Base-by-base conservation (phyloP, 2,113 vertebrate species). In the Agelaius phoeniceus region DNA sequence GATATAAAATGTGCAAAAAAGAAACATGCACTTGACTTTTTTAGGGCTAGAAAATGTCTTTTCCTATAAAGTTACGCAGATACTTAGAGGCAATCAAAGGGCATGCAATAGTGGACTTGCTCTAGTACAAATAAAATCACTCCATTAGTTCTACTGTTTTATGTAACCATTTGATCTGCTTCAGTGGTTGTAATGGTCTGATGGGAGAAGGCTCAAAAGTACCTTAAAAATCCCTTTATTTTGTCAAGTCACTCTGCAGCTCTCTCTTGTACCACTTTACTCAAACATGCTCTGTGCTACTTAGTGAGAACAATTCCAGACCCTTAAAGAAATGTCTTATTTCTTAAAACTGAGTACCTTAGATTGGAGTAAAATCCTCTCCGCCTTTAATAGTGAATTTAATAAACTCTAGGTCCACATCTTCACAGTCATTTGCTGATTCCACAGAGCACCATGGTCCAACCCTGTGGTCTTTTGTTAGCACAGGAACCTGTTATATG, bases 231-330 rank as follows among this genome's bases (percentile, higher is more conserved):
- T 73, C 26, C 54, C 54, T 66, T 63, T 49, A 37, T 82, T 89
- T 73, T 87, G 90, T 58, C 85, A 85, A 82, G 90, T 88, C 79
- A 84, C 65, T 61, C 57, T 80, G 90, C 46, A 85, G 72, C 26
- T 67, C 30, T 44, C 28, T 85, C 68, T 43, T 72, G 39, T 65
- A 61, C 9, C 41, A 28, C 49, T 76, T 84, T 37, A 44, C 41
- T 76, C 68, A 69, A 37, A 92, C 28, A 23, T 12, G 15, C 28
- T 39, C 28, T 1, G 0, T 15, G 39, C 16, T n/a, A 35, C 46
- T 11, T 31, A 67, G 21, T 37, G 22, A 83, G n/a, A 75, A 67
- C 35, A 86, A 55, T 57, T 76, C 11, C 62, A 88, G 24, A n/a
- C 15, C 3, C 26, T 52, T 84, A 39, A 74, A 91, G 28, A 84